Evolutionary conservation across 2,797 vertebrate species (phyloP), one percentile per base, ranked within the genome.

Genomic region (Microctenopoma stevenorrisi): DNA sequence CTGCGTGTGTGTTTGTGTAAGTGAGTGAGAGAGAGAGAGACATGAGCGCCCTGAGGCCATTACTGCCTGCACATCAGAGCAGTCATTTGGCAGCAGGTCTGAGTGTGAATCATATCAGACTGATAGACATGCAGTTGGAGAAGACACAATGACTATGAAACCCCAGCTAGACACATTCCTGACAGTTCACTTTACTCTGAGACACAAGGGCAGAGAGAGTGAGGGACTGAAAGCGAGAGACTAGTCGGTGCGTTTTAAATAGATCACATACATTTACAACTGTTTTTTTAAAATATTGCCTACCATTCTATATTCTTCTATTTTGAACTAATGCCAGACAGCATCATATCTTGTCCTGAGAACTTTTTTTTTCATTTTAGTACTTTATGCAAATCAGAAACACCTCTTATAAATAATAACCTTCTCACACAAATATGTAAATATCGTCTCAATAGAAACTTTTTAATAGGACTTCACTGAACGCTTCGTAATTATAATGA

Each of bases 31-130:
- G 42, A 57, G 11, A 44, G 18, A 30, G 43, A 44, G 43, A 13
- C 70, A 81, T 64, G 68, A 75, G 64, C 76, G 73, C 68, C 79
- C 78, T 37, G 76, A 70, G 80, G 81, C 71, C 66, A 76, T 77
- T 55, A 38, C 65, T 46, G 72, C 77, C 72, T 14, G 56, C 61
- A 74, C 52, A 83, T 76, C 79, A 85, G 59, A 83, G 71, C 64
- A 79, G 58, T 80, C 68, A 79, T 89, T 89, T 91, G 85, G 88
- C 90, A 90, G 79, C 82, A 87, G 51, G 80, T 84, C 68, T 58
- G 66, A 85, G 84, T 78, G 86, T 87, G 86, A 89, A 86, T 88
- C 90, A 89, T 64, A 68, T 42, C 44, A 42, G 82, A 70, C 69
- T 84, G 85, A 91, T 72, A 77, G 82, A 91, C 63, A 35, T 79